Evolutionary conservation across 2,888 invertebrate genomes (phyloP), one percentile per base, ranked within the genome.

Genomic region (Tipula unca): DNA sequence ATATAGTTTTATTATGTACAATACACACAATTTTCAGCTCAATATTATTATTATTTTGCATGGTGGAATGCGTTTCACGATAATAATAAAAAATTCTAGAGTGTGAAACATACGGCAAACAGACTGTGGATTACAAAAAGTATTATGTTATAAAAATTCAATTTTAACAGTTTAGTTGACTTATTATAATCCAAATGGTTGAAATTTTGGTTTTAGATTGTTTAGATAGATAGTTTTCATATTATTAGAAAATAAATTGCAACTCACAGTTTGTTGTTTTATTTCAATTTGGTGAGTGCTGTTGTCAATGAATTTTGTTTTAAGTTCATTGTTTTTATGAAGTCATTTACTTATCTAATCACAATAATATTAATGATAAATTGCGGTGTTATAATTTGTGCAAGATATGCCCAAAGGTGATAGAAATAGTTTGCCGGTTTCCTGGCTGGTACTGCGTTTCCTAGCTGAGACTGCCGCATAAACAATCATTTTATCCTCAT

Each of bases 71-170:
- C 69, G 20, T 69, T 69, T 69, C 25, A 25, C 25, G 20, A 25
- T 69, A 69, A 69, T 69, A 69, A 69, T 69, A 69, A 69, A 69
- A 69, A 83, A 83, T 83, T 83, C 35, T 83, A 83, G 83, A 83
- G 35, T 83, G 83, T 83, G 29, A 29, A 83, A 35, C 32, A 32
- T 83, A 32, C 83, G 35, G 83, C 83, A 29, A 32, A 83, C 83
- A 32, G 83, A 29, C 83, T 83, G 83, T 35, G 35, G 83, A 83
- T 35, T 83, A 83, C n/a, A 83, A 25, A 69, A 69, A 69, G 25
- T 69, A 25, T 69, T 69, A 69, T 69, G 25, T 25, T 69, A 69
- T 69, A 25, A 25, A 69, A 69, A 69, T 69, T 69, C 13, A 69
- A 69, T 69, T 69, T 69, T 69, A 69, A 69, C 69, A 69, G 69